Evolutionary conservation across 64 coral and sea anemone species (phyloP).

Genomic region (Actinia equina): DNA sequence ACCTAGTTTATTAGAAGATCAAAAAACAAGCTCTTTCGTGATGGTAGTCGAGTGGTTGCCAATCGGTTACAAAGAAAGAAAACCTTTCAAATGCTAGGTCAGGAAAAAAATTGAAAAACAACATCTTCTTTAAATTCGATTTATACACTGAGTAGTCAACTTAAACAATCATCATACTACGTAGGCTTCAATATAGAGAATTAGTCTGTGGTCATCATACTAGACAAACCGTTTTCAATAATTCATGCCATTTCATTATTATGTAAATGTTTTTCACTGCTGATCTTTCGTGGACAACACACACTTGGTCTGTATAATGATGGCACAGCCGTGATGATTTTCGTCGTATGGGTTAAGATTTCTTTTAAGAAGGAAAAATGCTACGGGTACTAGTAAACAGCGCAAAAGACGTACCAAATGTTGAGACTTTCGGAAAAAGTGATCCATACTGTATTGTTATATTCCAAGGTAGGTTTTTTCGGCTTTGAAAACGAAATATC

Average conservation of each 20-base stretch:
- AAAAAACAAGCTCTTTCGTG: too few relatives aligned
- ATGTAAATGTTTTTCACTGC: slow-evolving; percentile 1
- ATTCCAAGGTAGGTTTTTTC: slow-evolving; percentile 72
- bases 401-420: slow-evolving; percentile 83
- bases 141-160: not conserved
- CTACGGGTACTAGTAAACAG: slow-evolving; percentile 82
- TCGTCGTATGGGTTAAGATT: not conserved
- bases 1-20: too few relatives aligned
- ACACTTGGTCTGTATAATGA: slow-evolving; percentile 1
- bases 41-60: not conserved
- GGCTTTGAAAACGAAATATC: not conserved
- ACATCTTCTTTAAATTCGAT: too few relatives aligned
- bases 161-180: not conserved
- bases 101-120: not conserved
- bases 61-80: not conserved
- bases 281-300: slow-evolving; percentile 12
- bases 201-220: not conserved
- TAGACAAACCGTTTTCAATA: slow-evolving; percentile 3
- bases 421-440: slow-evolving; percentile 94
- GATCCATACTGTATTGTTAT: slow-evolving; percentile 84
- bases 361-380: slow-evolving; percentile 47
- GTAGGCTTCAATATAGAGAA: not conserved
- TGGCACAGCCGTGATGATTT: not conserved
- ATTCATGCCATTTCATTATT: not conserved
- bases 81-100: not conserved